Conservation (phyloP, 2,888 invertebrate genomes). For the Calliphora vomitoria region DNA sequence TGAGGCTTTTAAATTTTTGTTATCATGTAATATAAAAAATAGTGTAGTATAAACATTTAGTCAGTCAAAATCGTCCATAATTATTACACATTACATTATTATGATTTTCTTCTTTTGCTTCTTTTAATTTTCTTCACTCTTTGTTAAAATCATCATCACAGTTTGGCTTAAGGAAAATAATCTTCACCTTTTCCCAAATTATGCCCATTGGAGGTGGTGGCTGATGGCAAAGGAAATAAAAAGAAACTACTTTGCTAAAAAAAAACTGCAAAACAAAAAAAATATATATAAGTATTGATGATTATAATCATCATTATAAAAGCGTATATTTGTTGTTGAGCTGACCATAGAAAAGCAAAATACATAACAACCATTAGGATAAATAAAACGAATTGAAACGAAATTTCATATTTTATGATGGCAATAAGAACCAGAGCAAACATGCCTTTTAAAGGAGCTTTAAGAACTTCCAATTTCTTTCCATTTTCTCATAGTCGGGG, state of each 20-base stretch:
- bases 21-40: no score
- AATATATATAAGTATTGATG: constrained; percentile 41
- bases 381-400: constrained; percentile 71
- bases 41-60: not conserved
- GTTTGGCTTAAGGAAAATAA: constrained; percentile 65
- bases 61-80: not conserved
- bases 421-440: constrained; percentile 73
- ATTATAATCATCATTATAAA: constrained; percentile 73
- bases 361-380: constrained; percentile 62
- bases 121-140: constrained; percentile 33
- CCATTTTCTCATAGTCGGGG: constrained; percentile 48
- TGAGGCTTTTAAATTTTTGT: no score
- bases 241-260: constrained; percentile 19
- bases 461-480: constrained; percentile 24
- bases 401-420: constrained; percentile 74
- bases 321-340: constrained; percentile 55
- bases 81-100: not conserved
- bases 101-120: constrained; percentile 29
- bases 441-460: constrained; percentile 66
- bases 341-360: constrained; percentile 43
- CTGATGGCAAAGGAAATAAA: constrained; percentile 36
- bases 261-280: not conserved
- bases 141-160: constrained; percentile 40
- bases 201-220: constrained; percentile 56
- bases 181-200: constrained; percentile 70